These are phyloP conservation scores for Proales similis DNA, from an alignment of 1,140 invertebrate species.

Conservation along the genomic window DNA sequence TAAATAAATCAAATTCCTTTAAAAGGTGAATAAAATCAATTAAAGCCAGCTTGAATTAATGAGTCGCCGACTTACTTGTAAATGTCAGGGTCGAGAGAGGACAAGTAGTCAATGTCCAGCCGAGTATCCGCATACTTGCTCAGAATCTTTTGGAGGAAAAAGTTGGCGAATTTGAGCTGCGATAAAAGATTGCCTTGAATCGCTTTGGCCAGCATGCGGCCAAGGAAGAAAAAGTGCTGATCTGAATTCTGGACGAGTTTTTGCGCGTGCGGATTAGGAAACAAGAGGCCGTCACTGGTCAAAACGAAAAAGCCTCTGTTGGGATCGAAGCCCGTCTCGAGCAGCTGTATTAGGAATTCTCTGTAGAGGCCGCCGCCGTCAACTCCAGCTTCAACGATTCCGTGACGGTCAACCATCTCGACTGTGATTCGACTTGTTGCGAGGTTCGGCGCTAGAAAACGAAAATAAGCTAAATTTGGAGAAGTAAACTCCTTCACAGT, in stretches of 20 bases:
- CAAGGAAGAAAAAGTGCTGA: constrained; percentile 90
- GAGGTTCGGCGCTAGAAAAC: not conserved
- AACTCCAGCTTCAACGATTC: constrained; percentile 81
- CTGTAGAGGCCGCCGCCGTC: constrained; percentile 83
- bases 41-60: not conserved
- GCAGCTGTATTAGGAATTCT: constrained; percentile 61
- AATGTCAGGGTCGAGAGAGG: constrained; percentile 80
- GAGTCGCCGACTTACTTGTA: constrained; percentile 58
- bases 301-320: constrained; percentile 86
- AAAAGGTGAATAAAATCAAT: constrained; percentile 23
- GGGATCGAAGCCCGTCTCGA: constrained; percentile 91
- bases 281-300: constrained; percentile 83
- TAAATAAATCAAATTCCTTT: constrained; percentile 73
- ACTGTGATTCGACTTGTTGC: not conserved
- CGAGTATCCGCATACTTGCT: constrained; percentile 65
- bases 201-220: constrained; percentile 60
- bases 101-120: constrained; percentile 84
- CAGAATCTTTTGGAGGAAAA: constrained; percentile 69
- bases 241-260: constrained; percentile 73
- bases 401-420: constrained; percentile 77
- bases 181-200: constrained; percentile 24
- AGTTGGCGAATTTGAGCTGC: constrained; percentile 42
- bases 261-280: constrained; percentile 85
- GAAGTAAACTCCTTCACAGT: too few relatives aligned
- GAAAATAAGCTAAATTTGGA: not conserved